Base-by-base conservation (phyloP, 2,113 vertebrate genomes). In the Takifugu bimaculatus region DNA sequence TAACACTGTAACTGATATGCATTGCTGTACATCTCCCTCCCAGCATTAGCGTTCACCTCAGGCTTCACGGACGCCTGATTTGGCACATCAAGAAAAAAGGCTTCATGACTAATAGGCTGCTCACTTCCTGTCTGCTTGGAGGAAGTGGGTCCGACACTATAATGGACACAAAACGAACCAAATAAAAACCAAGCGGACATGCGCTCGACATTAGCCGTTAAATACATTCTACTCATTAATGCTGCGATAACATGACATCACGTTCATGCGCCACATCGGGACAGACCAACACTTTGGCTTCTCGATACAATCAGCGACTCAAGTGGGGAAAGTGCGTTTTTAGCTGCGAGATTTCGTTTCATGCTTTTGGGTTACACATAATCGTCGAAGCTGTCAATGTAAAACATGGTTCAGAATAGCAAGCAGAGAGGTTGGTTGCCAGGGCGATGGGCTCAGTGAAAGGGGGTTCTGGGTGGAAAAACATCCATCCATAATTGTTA, bases 201-300 rank as follows among this genome's bases (percentile, higher is more conserved):
- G 25, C 51, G 44, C 47, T 61, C 56, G 15, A 59, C 5, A 26
- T 65, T 39, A 49, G 48, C 44, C 26, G n/a, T 49, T 11, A 49
- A 75, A 71, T 78, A 86, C 76, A 81, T 84, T 83, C 74, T 29
- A 61, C 53, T 59, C 29, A 28, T n/a, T 51, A 29, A 70, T 58
- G 54, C 50, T 55, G 66, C 54, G 28, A 26, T 28, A n/a, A 49
- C 11, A 25, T 6, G 50, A 54, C 57, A 14, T 20, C 50, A 57
- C 49, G 56, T 5, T 26, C 1, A 1, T 7, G 3, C 13, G 39
- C 45, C 52, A 43, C 52, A 55, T 65, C 42, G 43, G 25, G 14
- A 49, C 63, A 59, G 43, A 69, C 49, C 54, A 63, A 25, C 32
- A 60, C 62, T 75, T 80, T 67, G 63, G 50, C 57, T 73, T 64